Evolutionary conservation across 2,888 invertebrate genomes (phyloP), one percentile per base, ranked within the genome.

Genomic region (Agrochola macilenta): DNA sequence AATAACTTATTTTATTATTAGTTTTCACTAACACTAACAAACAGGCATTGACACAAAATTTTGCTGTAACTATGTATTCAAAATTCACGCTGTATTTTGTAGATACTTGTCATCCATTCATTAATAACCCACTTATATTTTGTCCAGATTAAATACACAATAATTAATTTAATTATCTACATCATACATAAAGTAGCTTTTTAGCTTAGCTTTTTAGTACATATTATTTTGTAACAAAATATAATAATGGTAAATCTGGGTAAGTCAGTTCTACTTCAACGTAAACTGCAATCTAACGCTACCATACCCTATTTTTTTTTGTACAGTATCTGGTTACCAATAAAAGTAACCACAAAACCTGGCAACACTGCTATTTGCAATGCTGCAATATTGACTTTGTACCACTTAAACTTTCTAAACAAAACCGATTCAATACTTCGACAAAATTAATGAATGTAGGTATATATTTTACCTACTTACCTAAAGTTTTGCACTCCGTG

Each of bases 401-500:
- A 58, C 60, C 5, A 14, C 52, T 20, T 49, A n/a, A 79, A 63
- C 39, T 81, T 81, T 68, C 69, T 57, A 68, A 82, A 74, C 35
- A 77, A 73, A 68, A 73, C 9, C 11, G 69, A 43, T 69, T 11
- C 35, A 69, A 43, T 5, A 57, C 64, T 57, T 64, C 20, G 8
- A 17, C 20, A 64, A 68, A 64, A 69, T 39, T 30, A 23, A 58
- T 81, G 11, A 57, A 43, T 57, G 46, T 72, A 60, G 2, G 23
- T 26, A 57, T 20, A 3, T 43, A 43, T 11, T 11, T 9, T 71
- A 73, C 57, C 63, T 58, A 73, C 14, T 63, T 57, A 77, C 83
- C 60, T 58, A 71, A 61, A 85, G 54, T 82, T 82, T 74, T 46
- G 39, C 69, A 73, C 26, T 58, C n/a, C n/a, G 39, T 54, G 20